A percentile compares a stretch with the other conserved stretches of the same genome.
These are phyloP conservation scores for Polypterus bichir DNA, from an alignment of 2,113 vertebrate genomes.

Conservation along the genomic window DNA sequence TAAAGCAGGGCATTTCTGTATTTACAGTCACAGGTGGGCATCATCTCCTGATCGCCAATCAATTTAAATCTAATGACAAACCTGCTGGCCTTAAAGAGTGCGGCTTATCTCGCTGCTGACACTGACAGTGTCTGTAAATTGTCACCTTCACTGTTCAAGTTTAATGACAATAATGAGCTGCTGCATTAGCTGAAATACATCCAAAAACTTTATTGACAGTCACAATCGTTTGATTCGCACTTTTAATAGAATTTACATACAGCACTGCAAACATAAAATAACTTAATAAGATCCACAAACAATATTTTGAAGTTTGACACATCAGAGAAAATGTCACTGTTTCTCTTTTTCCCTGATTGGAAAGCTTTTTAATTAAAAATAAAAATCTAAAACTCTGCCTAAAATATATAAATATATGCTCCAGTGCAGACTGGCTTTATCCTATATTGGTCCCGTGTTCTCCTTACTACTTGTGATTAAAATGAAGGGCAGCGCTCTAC, in stretches of 20 bases:
- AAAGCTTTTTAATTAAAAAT: neutral
- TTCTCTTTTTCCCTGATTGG: neutral
- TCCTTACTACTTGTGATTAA: neutral
- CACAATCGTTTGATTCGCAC: slow-evolving; percentile 45
- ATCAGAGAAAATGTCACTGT: neutral
- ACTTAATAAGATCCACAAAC: slow-evolving; percentile 16
- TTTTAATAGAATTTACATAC: slow-evolving; percentile 38
- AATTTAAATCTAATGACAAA: too few relatives aligned
- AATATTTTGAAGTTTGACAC: neutral
- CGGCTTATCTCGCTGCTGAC: too few relatives aligned
- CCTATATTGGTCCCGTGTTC: neutral
- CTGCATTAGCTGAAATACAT: slow-evolving; percentile 22
- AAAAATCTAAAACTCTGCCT: neutral
- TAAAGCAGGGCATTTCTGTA: too few relatives aligned
- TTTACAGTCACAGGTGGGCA: too few relatives aligned
- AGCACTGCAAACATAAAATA: slow-evolving; percentile 22
- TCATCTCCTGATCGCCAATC: too few relatives aligned
- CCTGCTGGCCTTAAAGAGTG: too few relatives aligned
- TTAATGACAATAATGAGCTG: too few relatives aligned
- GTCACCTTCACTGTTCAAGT: too few relatives aligned
- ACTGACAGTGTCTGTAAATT: too few relatives aligned
- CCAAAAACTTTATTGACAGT: slow-evolving; percentile 51
- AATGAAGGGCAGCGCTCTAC: too few relatives aligned
- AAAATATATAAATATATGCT: neutral
- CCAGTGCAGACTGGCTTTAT: neutral